Evolutionary conservation across 2,113 vertebrate species (phyloP).

Genomic region (Drymodes brunneopygia): DNA sequence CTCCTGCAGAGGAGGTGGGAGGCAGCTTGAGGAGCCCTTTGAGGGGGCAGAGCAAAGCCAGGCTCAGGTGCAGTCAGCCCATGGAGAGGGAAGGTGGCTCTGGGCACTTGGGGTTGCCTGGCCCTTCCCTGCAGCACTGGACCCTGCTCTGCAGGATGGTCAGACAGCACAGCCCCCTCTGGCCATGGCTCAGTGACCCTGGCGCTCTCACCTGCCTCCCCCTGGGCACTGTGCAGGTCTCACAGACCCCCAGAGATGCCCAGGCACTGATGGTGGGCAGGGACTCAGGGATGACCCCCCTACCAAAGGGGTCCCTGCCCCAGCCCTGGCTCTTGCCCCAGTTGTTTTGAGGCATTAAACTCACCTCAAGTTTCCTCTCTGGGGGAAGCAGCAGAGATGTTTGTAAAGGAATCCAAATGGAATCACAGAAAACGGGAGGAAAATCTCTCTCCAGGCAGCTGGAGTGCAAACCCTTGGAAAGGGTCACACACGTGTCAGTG

Average conservation of each 20-base stretch:
- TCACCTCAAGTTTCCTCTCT: background rate
- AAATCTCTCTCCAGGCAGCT: background rate
- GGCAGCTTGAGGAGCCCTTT: background rate
- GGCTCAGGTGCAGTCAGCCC: accelerated
- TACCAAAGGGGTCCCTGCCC: background rate
- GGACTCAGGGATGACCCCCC: background rate
- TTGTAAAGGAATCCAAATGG: background rate
- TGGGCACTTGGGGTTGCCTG: accelerated
- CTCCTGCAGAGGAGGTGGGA: background rate
- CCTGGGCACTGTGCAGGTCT: background rate
- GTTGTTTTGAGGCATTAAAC: background rate
- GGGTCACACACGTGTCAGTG: accelerated
- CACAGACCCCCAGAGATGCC: background rate
- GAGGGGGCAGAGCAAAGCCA: background rate
- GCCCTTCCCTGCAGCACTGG: background rate
- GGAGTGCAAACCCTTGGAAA: background rate
- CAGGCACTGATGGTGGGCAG: background rate
- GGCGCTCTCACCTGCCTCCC: accelerated
- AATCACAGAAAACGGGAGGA: background rate
- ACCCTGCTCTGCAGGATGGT: accelerated
- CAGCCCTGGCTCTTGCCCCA: background rate
- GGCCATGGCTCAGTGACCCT: background rate
- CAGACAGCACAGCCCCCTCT: background rate
- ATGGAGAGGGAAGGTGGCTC: accelerated
- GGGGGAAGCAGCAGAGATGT: accelerated